Percentiles rank a stretch among this genome's conserved stretches.
phyloP scores from a whole-genome alignment of 2,797 vertebrate species.

The Coilia nasus region DNA sequence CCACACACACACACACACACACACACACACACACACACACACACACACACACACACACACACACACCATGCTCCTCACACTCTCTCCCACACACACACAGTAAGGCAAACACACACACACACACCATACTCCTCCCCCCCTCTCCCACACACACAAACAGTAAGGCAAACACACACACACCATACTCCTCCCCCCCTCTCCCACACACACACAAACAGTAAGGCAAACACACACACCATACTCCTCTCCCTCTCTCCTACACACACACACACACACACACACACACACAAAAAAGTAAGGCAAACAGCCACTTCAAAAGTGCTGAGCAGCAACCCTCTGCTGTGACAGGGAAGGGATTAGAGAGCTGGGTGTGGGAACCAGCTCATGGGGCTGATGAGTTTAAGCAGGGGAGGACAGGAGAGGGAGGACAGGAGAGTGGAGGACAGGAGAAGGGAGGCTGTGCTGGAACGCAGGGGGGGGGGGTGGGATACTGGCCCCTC shows the following conservation, averaged over 20 bases:
- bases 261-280: not conserved
- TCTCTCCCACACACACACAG: not conserved
- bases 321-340: not conserved
- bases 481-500: not conserved
- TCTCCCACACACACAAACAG: not conserved
- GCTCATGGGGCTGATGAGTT: not conserved
- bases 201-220: not conserved
- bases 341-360: slow-evolving; percentile 7
- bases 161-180: too few species aligned
- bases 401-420: not conserved
- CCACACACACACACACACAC: not conserved
- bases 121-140: not conserved
- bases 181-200: not conserved
- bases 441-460: not conserved
- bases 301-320: not conserved
- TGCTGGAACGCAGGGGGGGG: not conserved
- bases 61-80: not conserved
- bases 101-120: not conserved
- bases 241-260: not conserved
- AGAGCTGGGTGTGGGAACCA: not conserved
- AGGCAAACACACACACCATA: not conserved
- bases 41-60: not conserved
- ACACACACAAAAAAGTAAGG: not conserved
- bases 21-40: not conserved
- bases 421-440: not conserved